Evolutionary conservation across 2,113 vertebrate species (phyloP).

Genomic region (Bos indicus): DNA sequence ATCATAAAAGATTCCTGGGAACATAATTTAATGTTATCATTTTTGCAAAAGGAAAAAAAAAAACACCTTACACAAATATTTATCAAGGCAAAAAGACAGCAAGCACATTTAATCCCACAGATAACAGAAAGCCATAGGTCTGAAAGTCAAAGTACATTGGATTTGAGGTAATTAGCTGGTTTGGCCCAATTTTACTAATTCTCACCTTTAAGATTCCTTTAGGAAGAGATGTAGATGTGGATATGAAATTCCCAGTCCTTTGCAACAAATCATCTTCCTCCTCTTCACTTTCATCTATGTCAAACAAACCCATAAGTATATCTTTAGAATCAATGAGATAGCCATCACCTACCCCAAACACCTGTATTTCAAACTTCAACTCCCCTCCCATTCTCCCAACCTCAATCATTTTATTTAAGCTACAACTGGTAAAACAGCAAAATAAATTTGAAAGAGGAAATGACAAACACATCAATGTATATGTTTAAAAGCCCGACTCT

Average conservation of each 20-base stretch:
- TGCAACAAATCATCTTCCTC: conserved; percentile 85
- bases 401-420: neutral
- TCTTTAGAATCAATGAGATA: conserved; percentile 40
- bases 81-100: neutral
- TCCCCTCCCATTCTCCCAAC: neutral
- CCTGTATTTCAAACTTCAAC: neutral
- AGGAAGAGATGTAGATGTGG: conserved; percentile 84
- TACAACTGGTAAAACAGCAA: neutral
- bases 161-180: neutral
- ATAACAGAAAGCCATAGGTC: neutral
- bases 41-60: neutral
- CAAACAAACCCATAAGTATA: conserved; percentile 53
- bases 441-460: neutral
- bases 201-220: conserved; percentile 90
- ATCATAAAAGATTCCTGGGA: neutral
- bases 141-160: neutral
- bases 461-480: neutral
- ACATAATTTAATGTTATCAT: neutral
- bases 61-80: neutral
- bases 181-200: neutral
- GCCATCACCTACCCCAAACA: neutral
- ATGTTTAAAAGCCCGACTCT: neutral
- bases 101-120: neutral
- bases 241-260: conserved; percentile 91
- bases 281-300: conserved; percentile 82